Base-by-base conservation (phyloP, 2,888 invertebrate genomes). In the Eristalinus sepulchralis region DNA sequence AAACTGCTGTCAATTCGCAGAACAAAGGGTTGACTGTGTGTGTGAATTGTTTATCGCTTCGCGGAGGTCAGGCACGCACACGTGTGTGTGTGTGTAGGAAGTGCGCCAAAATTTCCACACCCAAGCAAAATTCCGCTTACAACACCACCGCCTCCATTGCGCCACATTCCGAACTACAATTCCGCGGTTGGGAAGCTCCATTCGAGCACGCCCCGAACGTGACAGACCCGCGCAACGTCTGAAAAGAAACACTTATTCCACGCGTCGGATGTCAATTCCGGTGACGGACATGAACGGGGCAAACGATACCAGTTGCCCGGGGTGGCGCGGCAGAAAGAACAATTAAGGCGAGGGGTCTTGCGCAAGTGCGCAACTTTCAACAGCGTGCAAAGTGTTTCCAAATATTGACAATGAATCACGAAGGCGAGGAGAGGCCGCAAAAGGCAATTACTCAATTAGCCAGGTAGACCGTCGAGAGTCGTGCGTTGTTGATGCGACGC, bases 381-480 rank as follows among this genome's bases (percentile, higher is more conserved):
- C 39, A 22, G 31, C 22, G 10, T 39, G 13, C 13, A 55, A 63
- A 77, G 62, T 62, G 10, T n/a, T n/a, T 79, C 5, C 53, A 80
- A 72, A 73, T 73, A 73, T 67, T 73, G 64, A 79, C 79, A 33
- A 5, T 53, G 53, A 47, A 66, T 13, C 20, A 47, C 47, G 17
- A 17, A 66, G 47, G 1, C 27, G 1, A 34, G 59, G 64, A 68
- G 70, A 27, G 17, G 17, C n/a, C 17, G 17, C n/a, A 17, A 17
- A 47, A 47, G 47, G 47, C 17, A 71, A 72, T 71, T 60, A 27
- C 79, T 79, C 79, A 72, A 79, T 79, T 79, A 79, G 79, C 27
- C 36, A 39, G 47, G 66, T 47, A 36, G 10, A 8, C 17, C 47
- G 57, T 33, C 47, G 66, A 55, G n/a, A 71, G 20, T 17, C 17